phyloP scores from a whole-genome alignment of 2,113 vertebrate species.

The Psephotus haematonotus region DNA sequence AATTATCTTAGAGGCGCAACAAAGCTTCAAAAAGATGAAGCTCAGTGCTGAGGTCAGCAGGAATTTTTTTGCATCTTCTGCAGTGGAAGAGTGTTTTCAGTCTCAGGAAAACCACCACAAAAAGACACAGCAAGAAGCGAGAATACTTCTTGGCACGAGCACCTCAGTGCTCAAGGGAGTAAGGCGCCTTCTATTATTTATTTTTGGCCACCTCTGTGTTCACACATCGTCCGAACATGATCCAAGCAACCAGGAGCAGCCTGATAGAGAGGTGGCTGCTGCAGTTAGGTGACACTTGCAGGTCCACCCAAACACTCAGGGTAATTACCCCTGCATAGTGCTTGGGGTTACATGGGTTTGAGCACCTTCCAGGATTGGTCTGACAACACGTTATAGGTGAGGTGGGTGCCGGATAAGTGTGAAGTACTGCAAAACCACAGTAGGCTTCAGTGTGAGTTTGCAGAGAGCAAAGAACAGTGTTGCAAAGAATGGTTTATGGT shows the following conservation, averaged over 20 bases:
- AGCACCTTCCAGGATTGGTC: neutral
- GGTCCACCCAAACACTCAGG: neutral
- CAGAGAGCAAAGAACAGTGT: neutral
- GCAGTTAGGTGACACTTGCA: neutral
- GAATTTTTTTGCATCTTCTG: slow-evolving; percentile 32
- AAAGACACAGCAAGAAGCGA: slow-evolving; percentile 25
- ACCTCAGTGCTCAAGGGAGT: neutral
- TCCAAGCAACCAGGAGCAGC: neutral
- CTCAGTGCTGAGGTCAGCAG: slow-evolving; percentile 28
- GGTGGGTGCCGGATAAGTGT: neutral
- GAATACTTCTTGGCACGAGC: slow-evolving; percentile 17
- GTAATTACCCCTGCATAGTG: neutral
- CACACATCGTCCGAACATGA: slow-evolving; percentile 52
- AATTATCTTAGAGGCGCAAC: slow-evolving; percentile 73
- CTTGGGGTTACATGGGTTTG: neutral
- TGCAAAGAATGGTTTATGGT: neutral
- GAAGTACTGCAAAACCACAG: neutral
- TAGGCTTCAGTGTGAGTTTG: neutral
- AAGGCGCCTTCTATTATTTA: slow-evolving; percentile 33
- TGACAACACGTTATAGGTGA: neutral
- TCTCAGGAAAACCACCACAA: slow-evolving; percentile 9
- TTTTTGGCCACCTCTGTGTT: slow-evolving; percentile 59
- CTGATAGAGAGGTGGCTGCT: neutral
- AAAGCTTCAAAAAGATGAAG: slow-evolving; percentile 48
- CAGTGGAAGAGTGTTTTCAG: neutral